These are phyloP conservation scores for Saxidomus purpurata DNA, from an alignment of 1,140 invertebrate species.

Conservation along the genomic window DNA sequence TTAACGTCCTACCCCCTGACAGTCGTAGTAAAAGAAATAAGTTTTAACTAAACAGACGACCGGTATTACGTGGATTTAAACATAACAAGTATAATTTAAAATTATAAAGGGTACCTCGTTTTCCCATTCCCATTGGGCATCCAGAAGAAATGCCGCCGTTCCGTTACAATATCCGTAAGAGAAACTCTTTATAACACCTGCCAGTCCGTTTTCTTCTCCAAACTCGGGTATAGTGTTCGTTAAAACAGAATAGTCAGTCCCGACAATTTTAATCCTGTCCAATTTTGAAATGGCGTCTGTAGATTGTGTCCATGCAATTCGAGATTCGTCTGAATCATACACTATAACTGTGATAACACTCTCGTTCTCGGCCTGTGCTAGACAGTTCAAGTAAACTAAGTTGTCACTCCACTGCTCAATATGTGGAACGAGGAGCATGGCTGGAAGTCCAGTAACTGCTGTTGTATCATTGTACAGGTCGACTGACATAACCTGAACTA, in stretches of 20 bases:
- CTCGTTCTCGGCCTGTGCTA: neutral
- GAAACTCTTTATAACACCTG: no score
- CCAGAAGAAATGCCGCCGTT: neutral
- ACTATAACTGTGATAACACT: neutral
- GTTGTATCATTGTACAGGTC: conserved; percentile 47
- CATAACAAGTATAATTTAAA: no score
- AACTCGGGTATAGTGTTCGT: no score
- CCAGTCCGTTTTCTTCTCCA: no score
- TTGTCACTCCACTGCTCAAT: conserved; percentile 29
- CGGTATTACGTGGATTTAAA: no score
- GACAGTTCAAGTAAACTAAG: neutral
- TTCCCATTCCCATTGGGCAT: neutral
- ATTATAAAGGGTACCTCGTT: neutral
- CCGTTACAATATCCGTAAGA: neutral
- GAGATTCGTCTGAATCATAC: no score
- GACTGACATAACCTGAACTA: conserved; percentile 49
- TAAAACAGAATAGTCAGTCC: neutral
- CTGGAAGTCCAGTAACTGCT: conserved; percentile 20
- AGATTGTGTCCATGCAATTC: neutral
- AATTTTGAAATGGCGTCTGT: no score
- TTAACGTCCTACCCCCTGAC: no score
- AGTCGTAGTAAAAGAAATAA: no score
- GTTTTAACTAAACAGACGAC: no score
- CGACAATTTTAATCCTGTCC: neutral
- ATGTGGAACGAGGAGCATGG: conserved; percentile 26